Conservation (phyloP, 2,113 vertebrate species). For the Chionodraco myersi region DNA sequence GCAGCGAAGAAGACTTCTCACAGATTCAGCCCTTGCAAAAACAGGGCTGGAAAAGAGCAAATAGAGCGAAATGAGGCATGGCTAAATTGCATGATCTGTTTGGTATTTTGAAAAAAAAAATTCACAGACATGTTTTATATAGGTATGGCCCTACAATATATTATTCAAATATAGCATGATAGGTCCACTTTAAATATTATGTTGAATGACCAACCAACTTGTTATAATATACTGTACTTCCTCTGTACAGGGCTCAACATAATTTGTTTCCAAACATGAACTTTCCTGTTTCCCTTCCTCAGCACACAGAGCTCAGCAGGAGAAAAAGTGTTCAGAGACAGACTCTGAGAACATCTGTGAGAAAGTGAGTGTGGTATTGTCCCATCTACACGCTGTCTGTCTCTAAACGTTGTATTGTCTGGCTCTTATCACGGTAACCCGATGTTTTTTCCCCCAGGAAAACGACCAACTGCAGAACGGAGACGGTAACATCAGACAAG, state of each 20-base stretch:
- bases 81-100: too few species aligned
- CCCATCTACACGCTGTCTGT: neutral
- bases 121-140: too few species aligned
- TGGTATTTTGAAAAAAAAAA: too few species aligned
- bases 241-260: too few species aligned
- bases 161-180: too few species aligned
- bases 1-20: too few species aligned
- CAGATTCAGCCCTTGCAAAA: too few species aligned
- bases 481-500: constrained; percentile 83
- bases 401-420: neutral
- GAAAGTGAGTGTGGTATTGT: constrained; percentile 78
- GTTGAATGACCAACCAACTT: neutral
- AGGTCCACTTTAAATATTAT: neutral
- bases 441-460: constrained; percentile 71
- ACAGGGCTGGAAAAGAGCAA: too few species aligned
- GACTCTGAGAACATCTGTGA: constrained; percentile 79
- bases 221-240: too few species aligned
- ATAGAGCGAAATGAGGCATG: too few species aligned
- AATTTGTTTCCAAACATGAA: too few species aligned
- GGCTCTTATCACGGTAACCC: neutral
- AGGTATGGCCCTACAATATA: too few species aligned
- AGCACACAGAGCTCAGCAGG: constrained; percentile 84
- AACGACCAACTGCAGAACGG: constrained; percentile 82
- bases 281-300: neutral
- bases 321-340: constrained; percentile 74